Conservation (phyloP, 2,888 invertebrate genomes). For the Limenitis camilla region DNA sequence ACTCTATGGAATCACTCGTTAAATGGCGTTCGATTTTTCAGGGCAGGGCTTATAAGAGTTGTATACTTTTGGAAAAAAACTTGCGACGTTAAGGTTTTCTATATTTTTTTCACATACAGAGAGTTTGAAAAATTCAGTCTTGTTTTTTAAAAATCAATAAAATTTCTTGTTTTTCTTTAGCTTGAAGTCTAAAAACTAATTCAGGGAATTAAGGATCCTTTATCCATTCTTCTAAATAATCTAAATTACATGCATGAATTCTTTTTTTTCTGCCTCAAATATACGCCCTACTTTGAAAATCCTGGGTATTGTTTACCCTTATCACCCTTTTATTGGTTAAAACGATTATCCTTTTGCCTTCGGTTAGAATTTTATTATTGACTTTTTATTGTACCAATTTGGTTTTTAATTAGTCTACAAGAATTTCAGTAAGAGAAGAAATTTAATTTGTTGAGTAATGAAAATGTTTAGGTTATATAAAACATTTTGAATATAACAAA, state of each 20-base stretch:
- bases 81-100: no score
- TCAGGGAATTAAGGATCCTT: no score
- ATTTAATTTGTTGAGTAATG: not conserved
- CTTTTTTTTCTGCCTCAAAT: not conserved
- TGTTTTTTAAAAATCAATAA: slow-evolving; percentile 1
- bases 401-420: not conserved
- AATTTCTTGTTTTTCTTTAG: no score
- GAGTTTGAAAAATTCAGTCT: not conserved
- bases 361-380: slow-evolving; percentile 5
- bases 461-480: not conserved
- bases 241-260: slow-evolving; percentile 3
- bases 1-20: no score
- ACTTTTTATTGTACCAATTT: slow-evolving; percentile 7
- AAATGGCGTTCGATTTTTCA: no score
- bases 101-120: no score
- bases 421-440: slow-evolving; percentile 2
- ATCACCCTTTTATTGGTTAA: slow-evolving; percentile 15
- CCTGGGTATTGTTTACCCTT: slow-evolving; percentile 12
- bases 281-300: not conserved
- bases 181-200: no score
- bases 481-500: not conserved
- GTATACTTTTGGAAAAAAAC: no score
- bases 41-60: no score
- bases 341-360: slow-evolving; percentile 7
- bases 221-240: not conserved